Evolutionary conservation across 2,888 invertebrate species (phyloP).

Genomic region (Lepetodrilus schrolli): DNA sequence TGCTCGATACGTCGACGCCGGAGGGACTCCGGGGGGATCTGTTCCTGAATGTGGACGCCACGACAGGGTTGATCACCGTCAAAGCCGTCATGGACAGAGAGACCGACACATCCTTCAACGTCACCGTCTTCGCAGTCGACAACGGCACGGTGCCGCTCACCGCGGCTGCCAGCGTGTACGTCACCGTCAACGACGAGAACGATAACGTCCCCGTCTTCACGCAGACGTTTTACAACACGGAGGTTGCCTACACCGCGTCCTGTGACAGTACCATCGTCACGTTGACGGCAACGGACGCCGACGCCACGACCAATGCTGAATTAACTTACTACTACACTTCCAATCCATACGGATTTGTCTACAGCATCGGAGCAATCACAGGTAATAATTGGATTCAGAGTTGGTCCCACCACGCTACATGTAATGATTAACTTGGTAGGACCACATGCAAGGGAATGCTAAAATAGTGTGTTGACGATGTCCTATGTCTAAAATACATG

Average conservation of each 20-base stretch:
- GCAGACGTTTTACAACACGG: slow-evolving; percentile 52
- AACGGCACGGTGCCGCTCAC: slow-evolving; percentile 89
- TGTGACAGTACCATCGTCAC: slow-evolving; percentile 40
- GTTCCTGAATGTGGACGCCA: slow-evolving; percentile 46
- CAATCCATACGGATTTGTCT: slow-evolving; percentile 44
- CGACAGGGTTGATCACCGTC: slow-evolving; percentile 45
- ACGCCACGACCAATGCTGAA: slow-evolving; percentile 38
- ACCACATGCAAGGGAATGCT: no score
- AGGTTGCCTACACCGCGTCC: slow-evolving; percentile 53
- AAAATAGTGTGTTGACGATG: no score
- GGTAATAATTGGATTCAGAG: slow-evolving; percentile 35
- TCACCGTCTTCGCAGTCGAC: slow-evolving; percentile 87
- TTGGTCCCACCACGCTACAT: no score
- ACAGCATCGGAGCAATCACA: slow-evolving; percentile 41
- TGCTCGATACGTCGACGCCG: slow-evolving; percentile 51
- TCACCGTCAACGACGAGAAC: slow-evolving; percentile 54
- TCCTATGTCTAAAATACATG: no score
- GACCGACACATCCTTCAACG: slow-evolving; percentile 37
- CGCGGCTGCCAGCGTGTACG: slow-evolving; percentile 82
- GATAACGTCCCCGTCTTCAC: slow-evolving; percentile 55
- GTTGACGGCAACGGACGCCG: slow-evolving; percentile 35
- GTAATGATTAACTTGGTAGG: no score
- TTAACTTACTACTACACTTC: slow-evolving; percentile 38
- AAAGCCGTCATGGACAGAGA: slow-evolving; percentile 34
- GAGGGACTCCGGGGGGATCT: slow-evolving; percentile 44